phyloP scores from a whole-genome alignment of 2,113 vertebrate species.

The Oryctolagus cuniculus region mOryCun1.1 NC_091436.1:62291501-62292000 shows the following conservation, averaged over 20 bases:
- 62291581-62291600: not conserved
- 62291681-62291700: not conserved
- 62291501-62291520: conserved; percentile 30
- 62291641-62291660: conserved; percentile 24
- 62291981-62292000: conserved; percentile 27
- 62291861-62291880: conserved; percentile 41
- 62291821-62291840: conserved; percentile 10
- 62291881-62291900: conserved; percentile 24
- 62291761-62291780: not conserved
- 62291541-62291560: conserved; percentile 19
- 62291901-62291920: conserved; percentile 60
- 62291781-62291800: not conserved
- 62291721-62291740: not conserved
- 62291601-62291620: not conserved
- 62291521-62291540: not conserved
- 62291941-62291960: not conserved
- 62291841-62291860: conserved; percentile 38
- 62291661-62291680: conserved; percentile 25
- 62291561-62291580: not conserved
- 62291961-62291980: conserved; percentile 56
- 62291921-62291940: conserved; percentile 45
- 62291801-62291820: conserved; percentile 48
- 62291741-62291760: not conserved
- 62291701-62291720: not conserved
- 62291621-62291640: not conserved